Base-by-base conservation (phyloP, 1,140 invertebrate species). In the Atta cephalotes region DNA sequence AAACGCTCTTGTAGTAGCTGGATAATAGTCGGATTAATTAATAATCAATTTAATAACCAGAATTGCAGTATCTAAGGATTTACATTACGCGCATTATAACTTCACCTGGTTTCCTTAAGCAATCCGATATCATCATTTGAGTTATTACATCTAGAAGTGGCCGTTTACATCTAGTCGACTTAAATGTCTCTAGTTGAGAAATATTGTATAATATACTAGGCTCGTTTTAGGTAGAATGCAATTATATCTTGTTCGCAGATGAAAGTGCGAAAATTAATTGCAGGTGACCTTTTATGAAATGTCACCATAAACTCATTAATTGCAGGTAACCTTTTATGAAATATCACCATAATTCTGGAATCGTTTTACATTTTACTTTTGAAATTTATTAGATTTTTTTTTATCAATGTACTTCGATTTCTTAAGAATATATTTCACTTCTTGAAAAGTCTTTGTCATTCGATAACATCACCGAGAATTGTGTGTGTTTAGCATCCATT, bases 111-210 rank as follows among this genome's bases (percentile, higher is more conserved):
- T 56, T 63, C 21, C 45, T 25, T 25, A 39, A 3, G 9, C 16
- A 49, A 68, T 68, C 12, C 65, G 16, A 58, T 81, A 51, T 28
- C 25, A 81, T 82, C 81, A 10, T 86, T 62, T 90, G 77, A 90
- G 88, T 81, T 90, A 88, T 90, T 90, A 78, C 89, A 60, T 51
- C 31, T 25, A 72, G 21, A 16, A 21, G 25, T 74, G 6, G 12
- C 70, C 51, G 10, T 45, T 45, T 45, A 45, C 39, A 45, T 45
- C 9, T 9, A 45, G 35, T 58, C 25, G 45, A 49, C 14, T 45
- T 71, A 90, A 91, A 91, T 87, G 89, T 65, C 66, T 78, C 89
- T 70, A 53, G 89, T 90, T 72, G 51, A 10, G 31, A 90, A 70
- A 91, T 82, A 86, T 56, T 6, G 0, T 14, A 12, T 16, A 62